These are phyloP conservation scores for Matsumyia berberina DNA, from an alignment of 2,888 invertebrate genomes.

Conservation along the genomic window DNA sequence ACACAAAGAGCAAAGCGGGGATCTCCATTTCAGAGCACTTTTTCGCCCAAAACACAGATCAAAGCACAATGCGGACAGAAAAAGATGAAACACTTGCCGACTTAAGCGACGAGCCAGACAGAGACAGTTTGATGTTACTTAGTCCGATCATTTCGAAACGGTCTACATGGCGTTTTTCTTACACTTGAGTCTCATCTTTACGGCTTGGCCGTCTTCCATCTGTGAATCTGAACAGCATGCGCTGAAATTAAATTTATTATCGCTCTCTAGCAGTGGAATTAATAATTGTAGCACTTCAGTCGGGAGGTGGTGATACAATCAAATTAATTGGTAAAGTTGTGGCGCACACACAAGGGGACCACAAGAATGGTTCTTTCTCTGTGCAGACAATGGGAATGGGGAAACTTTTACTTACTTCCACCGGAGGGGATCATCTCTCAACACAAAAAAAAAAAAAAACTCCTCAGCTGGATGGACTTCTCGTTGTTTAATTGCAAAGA, in stretches of 20 bases:
- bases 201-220: not conserved
- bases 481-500: slow-evolving; percentile 17
- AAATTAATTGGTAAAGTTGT: slow-evolving; percentile 52
- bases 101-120: not conserved
- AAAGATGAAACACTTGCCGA: slow-evolving; percentile 44
- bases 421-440: slow-evolving; percentile 15
- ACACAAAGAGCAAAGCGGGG: slow-evolving; percentile 5
- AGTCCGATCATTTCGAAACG: slow-evolving; percentile 37
- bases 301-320: slow-evolving; percentile 57
- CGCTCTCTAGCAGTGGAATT: slow-evolving; percentile 39
- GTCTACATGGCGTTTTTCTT: slow-evolving; percentile 29
- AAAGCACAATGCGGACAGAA: slow-evolving; percentile 8
- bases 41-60: slow-evolving; percentile 12
- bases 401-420: slow-evolving; percentile 17
- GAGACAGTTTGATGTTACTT: slow-evolving; percentile 17
- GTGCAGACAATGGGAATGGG: slow-evolving; percentile 8
- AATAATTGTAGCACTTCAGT: slow-evolving; percentile 67
- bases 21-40: not conserved
- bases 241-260: slow-evolving; percentile 56
- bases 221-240: slow-evolving; percentile 38
- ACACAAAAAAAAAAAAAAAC: no score
- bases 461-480: not conserved
- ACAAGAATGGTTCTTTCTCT: slow-evolving; percentile 26
- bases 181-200: not conserved
- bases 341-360: slow-evolving; percentile 23